phyloP scores from a whole-genome alignment of 2,797 vertebrate species.

The Linurgus olivaceus region DNA sequence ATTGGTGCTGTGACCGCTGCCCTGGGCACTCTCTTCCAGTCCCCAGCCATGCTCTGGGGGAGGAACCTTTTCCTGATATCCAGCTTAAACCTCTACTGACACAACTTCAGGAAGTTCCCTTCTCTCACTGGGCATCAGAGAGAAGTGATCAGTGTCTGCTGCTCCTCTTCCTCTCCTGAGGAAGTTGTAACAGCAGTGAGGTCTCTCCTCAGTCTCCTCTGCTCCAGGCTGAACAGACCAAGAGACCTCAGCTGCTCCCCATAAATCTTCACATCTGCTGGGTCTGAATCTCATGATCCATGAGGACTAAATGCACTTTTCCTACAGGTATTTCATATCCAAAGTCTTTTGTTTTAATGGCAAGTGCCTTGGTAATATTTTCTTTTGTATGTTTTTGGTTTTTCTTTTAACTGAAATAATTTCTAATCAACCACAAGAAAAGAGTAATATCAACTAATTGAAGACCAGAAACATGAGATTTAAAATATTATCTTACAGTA shows the following conservation, averaged over 20 bases:
- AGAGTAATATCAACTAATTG: neutral
- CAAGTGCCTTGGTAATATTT: neutral
- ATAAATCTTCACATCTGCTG: neutral
- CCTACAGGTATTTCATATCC: neutral
- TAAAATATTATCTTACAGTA: neutral
- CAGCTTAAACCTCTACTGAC: neutral
- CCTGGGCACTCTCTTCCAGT: neutral
- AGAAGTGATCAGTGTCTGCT: neutral
- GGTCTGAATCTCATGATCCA: neutral
- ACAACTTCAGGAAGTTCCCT: neutral
- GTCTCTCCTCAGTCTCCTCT: neutral
- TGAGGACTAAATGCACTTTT: neutral
- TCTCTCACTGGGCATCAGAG: too few species aligned
- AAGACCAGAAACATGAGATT: neutral
- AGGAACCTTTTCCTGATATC: neutral
- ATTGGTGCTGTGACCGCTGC: too few species aligned
- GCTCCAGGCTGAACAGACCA: neutral
- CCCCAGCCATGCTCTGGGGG: fast-evolving
- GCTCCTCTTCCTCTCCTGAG: neutral
- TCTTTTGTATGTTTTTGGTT: neutral
- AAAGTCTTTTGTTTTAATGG: neutral
- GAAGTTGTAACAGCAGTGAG: neutral
- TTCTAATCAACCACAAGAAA: neutral
- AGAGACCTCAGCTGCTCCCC: neutral
- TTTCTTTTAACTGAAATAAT: neutral